Percentiles rank a stretch among this genome's conserved stretches.
These are phyloP conservation scores for Cecidostiba fungosa DNA, from an alignment of 2,888 invertebrate species.

Conservation along the genomic window DNA sequence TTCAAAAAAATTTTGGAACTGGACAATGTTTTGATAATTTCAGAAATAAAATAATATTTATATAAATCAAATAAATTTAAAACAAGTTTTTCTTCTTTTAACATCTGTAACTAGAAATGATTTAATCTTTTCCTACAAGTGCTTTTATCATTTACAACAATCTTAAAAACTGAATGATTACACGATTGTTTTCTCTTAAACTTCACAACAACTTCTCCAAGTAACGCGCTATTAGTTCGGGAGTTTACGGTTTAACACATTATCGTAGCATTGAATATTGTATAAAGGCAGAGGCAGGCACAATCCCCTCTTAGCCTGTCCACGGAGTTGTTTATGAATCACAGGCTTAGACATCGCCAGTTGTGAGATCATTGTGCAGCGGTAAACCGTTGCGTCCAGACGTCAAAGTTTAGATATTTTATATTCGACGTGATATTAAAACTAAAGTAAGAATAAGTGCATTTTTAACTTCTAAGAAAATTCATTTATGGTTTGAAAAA, in stretches of 20 bases:
- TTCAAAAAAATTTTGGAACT: too few relatives aligned
- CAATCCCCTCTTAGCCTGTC: background rate
- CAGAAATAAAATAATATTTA: too few relatives aligned
- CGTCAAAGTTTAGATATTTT: background rate
- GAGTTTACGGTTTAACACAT: background rate
- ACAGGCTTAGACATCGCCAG: background rate
- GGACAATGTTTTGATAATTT: too few relatives aligned
- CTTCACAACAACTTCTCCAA: background rate
- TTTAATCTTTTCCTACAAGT: too few relatives aligned
- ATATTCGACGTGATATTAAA: background rate
- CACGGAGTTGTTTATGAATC: constrained; percentile 33
- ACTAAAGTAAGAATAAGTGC: background rate
- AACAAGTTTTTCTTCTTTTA: too few relatives aligned
- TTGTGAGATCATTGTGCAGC: constrained; percentile 28
- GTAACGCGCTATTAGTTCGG: background rate
- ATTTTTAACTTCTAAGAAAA: background rate
- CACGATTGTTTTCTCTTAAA: background rate
- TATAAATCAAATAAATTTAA: too few relatives aligned
- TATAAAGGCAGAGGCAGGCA: background rate
- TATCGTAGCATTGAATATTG: background rate
- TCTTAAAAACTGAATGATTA: background rate
- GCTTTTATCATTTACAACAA: too few relatives aligned
- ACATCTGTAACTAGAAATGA: too few relatives aligned
- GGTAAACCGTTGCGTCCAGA: background rate
- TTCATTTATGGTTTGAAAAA: background rate